Conservation (phyloP, 1,140 invertebrate genomes). For the Habropoda laboriosa region DNA sequence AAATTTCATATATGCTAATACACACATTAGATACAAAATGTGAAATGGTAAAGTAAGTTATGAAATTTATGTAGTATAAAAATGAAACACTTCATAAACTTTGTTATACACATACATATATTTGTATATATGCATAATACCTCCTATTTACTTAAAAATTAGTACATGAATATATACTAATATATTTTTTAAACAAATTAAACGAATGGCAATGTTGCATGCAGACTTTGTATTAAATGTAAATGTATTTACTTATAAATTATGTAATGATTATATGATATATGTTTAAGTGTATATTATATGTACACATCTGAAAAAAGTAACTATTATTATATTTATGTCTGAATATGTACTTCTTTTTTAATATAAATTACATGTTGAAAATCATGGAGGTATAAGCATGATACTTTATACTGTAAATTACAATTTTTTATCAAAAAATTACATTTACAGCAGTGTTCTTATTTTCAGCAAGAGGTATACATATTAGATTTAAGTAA, state of each 20-base stretch:
- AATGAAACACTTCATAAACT: background rate
- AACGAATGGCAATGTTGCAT: constrained; percentile 1
- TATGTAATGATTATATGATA: background rate
- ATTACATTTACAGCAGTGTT: background rate
- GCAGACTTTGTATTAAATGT: constrained; percentile 15
- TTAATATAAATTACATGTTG: background rate
- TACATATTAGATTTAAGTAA: background rate
- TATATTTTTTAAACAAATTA: background rate
- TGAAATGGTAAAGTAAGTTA: background rate
- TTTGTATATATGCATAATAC: background rate
- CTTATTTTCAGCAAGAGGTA: constrained; percentile 14
- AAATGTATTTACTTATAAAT: background rate
- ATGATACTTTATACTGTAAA: constrained; percentile 1
- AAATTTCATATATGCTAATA: no score
- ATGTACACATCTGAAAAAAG: background rate
- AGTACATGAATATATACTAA: background rate
- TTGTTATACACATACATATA: background rate
- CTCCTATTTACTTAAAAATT: background rate
- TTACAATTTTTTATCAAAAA: background rate
- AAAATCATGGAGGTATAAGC: background rate
- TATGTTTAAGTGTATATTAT: background rate
- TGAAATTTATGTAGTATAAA: background rate
- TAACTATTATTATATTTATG: background rate
- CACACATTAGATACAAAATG: no score
- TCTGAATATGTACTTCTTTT: constrained; percentile 5